phyloP scores from a whole-genome alignment of 2,113 vertebrate species.

The Phyllopteryx taeniolatus region DNA sequence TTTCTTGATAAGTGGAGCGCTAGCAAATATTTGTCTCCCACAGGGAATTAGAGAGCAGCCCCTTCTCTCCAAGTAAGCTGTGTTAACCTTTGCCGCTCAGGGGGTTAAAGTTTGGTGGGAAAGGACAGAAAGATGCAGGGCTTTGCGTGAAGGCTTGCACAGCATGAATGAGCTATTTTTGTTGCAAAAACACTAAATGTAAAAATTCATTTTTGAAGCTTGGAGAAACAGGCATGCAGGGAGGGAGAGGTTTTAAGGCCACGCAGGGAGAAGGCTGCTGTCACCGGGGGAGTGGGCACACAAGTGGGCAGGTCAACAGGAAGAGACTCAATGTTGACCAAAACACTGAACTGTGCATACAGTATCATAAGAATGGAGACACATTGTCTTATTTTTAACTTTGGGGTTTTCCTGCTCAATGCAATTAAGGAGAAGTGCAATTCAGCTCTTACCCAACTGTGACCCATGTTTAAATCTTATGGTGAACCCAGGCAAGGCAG shows the following conservation, averaged over 20 bases:
- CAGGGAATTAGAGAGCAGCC: conserved; percentile 15
- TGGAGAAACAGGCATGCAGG: conserved; percentile 12
- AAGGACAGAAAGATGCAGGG: conserved; percentile 42
- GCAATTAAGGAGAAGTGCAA: conserved; percentile 1
- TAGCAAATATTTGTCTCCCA: conserved; percentile 21
- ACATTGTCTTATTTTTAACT: background rate
- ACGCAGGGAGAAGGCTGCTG: conserved; percentile 12
- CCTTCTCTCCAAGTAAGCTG: conserved; percentile 30
- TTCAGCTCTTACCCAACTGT: background rate
- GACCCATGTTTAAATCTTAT: background rate
- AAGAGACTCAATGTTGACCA: background rate
- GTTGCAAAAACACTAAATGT: conserved; percentile 49
- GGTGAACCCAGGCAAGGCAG: background rate
- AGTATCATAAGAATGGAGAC: background rate
- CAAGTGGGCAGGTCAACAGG: background rate
- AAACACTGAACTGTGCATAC: background rate
- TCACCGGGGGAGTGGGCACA: conserved; percentile 1
- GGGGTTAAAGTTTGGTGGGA: conserved; percentile 63
- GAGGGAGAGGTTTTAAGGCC: conserved; percentile 10
- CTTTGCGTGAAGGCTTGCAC: conserved; percentile 45
- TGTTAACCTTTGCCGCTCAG: conserved; percentile 48
- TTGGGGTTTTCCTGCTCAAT: background rate
- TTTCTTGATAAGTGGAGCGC: conserved; percentile 3
- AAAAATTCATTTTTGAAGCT: conserved; percentile 15
- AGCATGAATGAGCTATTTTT: conserved; percentile 51